Conservation (phyloP, 1,140 invertebrate genomes). For the Cepaea nemoralis region DNA sequence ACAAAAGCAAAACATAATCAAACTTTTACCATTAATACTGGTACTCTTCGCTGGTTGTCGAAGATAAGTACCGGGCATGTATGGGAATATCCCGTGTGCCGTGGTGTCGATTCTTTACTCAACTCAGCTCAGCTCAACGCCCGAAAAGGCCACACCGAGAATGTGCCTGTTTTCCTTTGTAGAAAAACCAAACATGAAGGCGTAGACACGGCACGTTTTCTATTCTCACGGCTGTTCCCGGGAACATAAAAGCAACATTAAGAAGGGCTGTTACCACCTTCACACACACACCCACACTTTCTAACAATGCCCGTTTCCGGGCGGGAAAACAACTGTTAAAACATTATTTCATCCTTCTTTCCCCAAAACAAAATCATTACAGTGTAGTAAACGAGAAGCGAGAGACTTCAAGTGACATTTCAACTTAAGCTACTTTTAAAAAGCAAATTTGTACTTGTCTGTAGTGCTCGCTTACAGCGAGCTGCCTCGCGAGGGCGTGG, state of each 20-base stretch:
- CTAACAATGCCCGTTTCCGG: not conserved
- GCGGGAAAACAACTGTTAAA: not conserved
- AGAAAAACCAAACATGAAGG: not conserved
- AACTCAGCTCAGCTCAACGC: too few relatives aligned
- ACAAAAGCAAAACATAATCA: too few relatives aligned
- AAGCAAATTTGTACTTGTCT: not conserved
- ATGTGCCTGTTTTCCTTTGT: not conserved
- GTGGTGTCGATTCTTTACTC: too few relatives aligned
- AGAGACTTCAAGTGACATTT: not conserved
- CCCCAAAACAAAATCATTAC: not conserved
- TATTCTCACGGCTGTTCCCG: not conserved
- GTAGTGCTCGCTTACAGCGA: not conserved
- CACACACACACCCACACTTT: not conserved
- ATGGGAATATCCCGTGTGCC: too few relatives aligned
- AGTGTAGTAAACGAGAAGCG: not conserved
- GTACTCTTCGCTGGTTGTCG: too few relatives aligned
- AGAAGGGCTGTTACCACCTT: not conserved
- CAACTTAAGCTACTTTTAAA: not conserved
- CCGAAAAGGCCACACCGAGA: not conserved
- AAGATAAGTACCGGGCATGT: too few relatives aligned
- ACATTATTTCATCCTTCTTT: not conserved
- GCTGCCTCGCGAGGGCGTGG: not conserved
- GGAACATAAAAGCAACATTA: not conserved
- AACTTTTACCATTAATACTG: too few relatives aligned
- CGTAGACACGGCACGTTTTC: not conserved